A percentile compares a stretch with the other conserved stretches of the same genome.
Evolutionary conservation across 2,888 invertebrate genomes (phyloP).

Genomic region (Chrysina gloriosa): DNA sequence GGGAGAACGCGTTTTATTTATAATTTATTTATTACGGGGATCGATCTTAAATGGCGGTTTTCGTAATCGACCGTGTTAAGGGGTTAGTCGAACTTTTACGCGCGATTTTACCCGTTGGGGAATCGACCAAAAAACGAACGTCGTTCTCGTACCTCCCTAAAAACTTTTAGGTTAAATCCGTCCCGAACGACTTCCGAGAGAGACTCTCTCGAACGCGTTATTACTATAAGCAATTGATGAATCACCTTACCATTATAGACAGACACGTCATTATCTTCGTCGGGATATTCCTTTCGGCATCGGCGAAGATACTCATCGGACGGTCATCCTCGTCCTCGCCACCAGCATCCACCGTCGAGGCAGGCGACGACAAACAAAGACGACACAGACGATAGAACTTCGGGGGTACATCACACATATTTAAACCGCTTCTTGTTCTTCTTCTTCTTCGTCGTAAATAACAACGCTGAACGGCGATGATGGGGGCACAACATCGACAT

Average conservation of each 20-base stretch:
- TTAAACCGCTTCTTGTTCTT: too few species aligned
- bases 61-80: too few species aligned
- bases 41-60: too few species aligned
- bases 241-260: constrained; percentile 80
- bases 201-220: neutral
- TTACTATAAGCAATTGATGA: constrained; percentile 50
- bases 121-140: too few species aligned
- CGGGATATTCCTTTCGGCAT: constrained; percentile 65
- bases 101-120: too few species aligned
- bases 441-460: too few species aligned
- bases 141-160: too few species aligned
- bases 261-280: constrained; percentile 80
- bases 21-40: too few species aligned
- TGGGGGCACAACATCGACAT: neutral
- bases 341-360: constrained; percentile 64
- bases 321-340: constrained; percentile 70
- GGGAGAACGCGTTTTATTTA: too few species aligned
- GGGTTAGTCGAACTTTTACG: too few species aligned
- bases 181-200: neutral
- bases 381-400: constrained; percentile 94
- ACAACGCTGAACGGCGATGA: neutral
- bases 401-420: constrained; percentile 89
- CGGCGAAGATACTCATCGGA: constrained; percentile 76
- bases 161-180: constrained; percentile 6
- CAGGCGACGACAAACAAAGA: constrained; percentile 82